These are phyloP conservation scores for Meriones unguiculatus DNA, from an alignment of 2,113 vertebrate genomes.

Conservation along the genomic window DNA sequence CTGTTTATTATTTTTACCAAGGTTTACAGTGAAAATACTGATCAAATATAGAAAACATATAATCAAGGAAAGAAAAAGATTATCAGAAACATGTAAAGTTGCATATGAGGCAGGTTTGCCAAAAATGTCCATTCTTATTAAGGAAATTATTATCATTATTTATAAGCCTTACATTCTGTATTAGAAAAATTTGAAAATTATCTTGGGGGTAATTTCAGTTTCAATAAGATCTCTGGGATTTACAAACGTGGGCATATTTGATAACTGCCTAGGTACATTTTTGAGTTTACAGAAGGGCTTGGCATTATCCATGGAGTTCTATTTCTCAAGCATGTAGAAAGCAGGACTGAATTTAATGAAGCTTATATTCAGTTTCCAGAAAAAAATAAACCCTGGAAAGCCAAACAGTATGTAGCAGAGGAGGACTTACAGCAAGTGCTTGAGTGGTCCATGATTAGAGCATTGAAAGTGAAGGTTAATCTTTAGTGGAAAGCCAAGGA, in stretches of 20 bases:
- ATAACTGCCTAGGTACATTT: not conserved
- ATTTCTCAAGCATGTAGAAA: not conserved
- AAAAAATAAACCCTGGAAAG: not conserved
- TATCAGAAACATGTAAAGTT: not conserved
- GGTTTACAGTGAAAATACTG: not conserved
- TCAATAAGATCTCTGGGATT: too few species aligned
- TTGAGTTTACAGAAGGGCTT: not conserved
- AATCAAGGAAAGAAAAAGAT: not conserved
- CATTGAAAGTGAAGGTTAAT: too few species aligned
- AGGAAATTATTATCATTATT: not conserved
- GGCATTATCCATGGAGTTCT: not conserved
- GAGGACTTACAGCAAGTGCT: too few species aligned
- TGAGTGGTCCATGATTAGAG: not conserved
- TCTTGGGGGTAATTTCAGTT: too few species aligned
- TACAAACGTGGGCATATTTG: not conserved
- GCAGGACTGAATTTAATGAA: not conserved
- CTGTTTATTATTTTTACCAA: not conserved
- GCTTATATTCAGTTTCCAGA: not conserved
- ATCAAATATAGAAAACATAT: not conserved
- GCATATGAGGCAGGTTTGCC: not conserved
- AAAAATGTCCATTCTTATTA: not conserved
- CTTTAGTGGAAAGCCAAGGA: not conserved
- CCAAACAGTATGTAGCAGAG: not conserved
- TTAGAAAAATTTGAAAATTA: not conserved
- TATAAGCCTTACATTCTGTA: not conserved